phyloP scores from a whole-genome alignment of 2,888 invertebrate species.

The Mythimna ferrago region DNA sequence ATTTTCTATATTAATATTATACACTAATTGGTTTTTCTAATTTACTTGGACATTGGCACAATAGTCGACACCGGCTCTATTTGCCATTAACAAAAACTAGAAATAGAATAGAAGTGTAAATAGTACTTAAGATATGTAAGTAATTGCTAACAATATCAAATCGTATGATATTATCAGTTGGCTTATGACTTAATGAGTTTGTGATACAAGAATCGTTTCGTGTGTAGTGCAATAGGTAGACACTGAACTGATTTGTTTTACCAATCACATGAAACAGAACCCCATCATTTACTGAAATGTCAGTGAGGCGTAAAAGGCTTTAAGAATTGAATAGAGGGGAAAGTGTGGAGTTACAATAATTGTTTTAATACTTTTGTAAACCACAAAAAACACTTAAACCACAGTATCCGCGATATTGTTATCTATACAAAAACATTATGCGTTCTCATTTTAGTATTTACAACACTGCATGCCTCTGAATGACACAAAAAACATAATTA shows the following conservation, averaged over 20 bases:
- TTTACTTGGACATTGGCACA: too few species aligned
- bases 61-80: too few species aligned
- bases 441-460: slow-evolving; percentile 22
- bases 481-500: slow-evolving; percentile 20
- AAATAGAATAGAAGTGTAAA: too few species aligned
- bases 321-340: neutral
- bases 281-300: neutral
- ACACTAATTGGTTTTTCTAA: too few species aligned
- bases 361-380: slow-evolving; percentile 14
- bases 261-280: slow-evolving; percentile 17
- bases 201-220: slow-evolving; percentile 13
- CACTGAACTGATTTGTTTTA: neutral
- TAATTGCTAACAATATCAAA: neutral
- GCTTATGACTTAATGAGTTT: slow-evolving; percentile 6
- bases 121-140: neutral
- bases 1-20: too few species aligned
- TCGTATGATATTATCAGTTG: slow-evolving; percentile 25
- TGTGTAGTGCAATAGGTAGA: neutral
- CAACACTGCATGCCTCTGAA: slow-evolving; percentile 12
- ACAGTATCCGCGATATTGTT: slow-evolving; percentile 29
- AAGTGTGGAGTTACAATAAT: neutral
- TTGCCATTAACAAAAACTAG: too few species aligned
- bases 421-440: slow-evolving; percentile 29
- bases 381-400: slow-evolving; percentile 10
- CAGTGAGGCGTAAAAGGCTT: slow-evolving; percentile 5